Percentiles rank a stretch among this genome's conserved stretches.
phyloP scores from a whole-genome alignment of 2,113 vertebrate genomes.

The Eubucco bourcierii region DNA sequence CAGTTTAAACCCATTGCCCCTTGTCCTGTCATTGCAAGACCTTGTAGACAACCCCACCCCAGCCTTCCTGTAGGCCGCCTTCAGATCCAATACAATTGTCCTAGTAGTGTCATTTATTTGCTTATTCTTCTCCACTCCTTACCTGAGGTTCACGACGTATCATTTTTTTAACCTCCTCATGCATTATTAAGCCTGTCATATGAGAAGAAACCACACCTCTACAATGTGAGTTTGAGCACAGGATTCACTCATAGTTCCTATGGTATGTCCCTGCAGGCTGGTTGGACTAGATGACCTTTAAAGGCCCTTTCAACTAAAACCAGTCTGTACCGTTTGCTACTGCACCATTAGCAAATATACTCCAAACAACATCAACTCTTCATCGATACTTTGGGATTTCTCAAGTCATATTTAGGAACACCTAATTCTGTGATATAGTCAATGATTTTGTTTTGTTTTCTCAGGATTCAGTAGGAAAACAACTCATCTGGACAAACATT shows the following conservation, averaged over 20 bases:
- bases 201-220: neutral
- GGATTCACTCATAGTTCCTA: neutral
- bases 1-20: too few species aligned
- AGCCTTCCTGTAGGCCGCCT: too few species aligned
- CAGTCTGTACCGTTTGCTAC: neutral
- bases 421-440: neutral
- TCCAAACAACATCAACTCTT: neutral
- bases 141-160: neutral
- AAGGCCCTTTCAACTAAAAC: too few species aligned
- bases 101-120: neutral
- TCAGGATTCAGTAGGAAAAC: neutral
- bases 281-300: too few species aligned
- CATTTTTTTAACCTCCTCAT: neutral
- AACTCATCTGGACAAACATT: neutral
- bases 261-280: too few species aligned
- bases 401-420: neutral
- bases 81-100: neutral
- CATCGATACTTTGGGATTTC: neutral
- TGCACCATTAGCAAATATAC: neutral
- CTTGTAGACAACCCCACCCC: too few species aligned
- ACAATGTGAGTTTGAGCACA: neutral
- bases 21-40: too few species aligned
- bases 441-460: neutral
- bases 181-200: neutral
- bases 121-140: neutral